phyloP scores from a whole-genome alignment of 1,140 invertebrate genomes.

The Drosophila parabipectinata region DNA sequence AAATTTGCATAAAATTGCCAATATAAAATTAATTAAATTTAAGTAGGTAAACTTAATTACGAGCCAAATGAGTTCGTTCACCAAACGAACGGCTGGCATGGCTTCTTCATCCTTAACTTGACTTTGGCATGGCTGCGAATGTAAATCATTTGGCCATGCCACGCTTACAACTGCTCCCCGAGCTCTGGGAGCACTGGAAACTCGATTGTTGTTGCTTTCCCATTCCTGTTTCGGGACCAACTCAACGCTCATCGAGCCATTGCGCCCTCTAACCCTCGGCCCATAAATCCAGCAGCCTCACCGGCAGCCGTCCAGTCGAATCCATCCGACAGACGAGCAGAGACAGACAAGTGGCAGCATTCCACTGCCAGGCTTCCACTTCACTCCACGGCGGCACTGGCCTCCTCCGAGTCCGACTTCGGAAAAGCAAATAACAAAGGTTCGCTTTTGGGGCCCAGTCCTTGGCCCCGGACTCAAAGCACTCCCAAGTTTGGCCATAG shows the following conservation, averaged over 20 bases:
- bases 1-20: slow-evolving; percentile 50
- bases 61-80: slow-evolving; percentile 25
- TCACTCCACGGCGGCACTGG: slow-evolving; percentile 32
- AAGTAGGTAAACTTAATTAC: slow-evolving; percentile 35
- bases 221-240: slow-evolving; percentile 49
- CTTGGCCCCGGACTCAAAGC: slow-evolving; percentile 19
- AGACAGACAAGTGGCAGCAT: slow-evolving; percentile 82
- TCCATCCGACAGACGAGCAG: slow-evolving; percentile 30
- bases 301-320: slow-evolving; percentile 31
- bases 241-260: slow-evolving; percentile 68
- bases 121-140: slow-evolving; percentile 62
- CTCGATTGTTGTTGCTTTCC: too few species aligned
- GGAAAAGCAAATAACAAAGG: slow-evolving; percentile 75
- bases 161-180: slow-evolving; percentile 60
- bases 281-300: slow-evolving; percentile 73
- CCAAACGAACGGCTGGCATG: slow-evolving; percentile 58
- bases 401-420: slow-evolving; percentile 29
- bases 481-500: slow-evolving; percentile 21
- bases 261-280: slow-evolving; percentile 78
- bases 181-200: too few species aligned
- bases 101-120: slow-evolving; percentile 48
- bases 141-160: slow-evolving; percentile 81
- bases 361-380: slow-evolving; percentile 68
- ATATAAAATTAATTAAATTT: slow-evolving; percentile 9
- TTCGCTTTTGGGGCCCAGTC: slow-evolving; percentile 43